A percentile compares a stretch with the other conserved stretches of the same genome.
These are phyloP conservation scores for Cliona cf. orientalis DNA, from an alignment of 37 sponge, comb jelly and placozoan genomes.

Conservation along the genomic window DNA sequence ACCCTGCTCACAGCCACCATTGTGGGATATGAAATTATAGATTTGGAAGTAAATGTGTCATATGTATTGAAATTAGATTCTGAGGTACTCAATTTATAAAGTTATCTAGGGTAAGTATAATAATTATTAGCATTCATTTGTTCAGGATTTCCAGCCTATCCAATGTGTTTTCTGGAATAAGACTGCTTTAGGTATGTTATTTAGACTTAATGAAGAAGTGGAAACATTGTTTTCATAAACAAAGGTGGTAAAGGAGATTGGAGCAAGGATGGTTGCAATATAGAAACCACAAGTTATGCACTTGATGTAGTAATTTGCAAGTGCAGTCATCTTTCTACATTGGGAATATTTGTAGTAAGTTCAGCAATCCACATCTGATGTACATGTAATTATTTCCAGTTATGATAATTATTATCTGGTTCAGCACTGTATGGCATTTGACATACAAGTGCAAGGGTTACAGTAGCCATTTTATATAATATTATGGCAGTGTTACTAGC, in stretches of 20 bases:
- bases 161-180: background rate
- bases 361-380: too few relatives aligned
- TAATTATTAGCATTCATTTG: background rate
- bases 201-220: too few relatives aligned
- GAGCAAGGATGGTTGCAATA: constrained; percentile 13
- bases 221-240: too few relatives aligned
- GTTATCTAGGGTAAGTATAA: too few relatives aligned
- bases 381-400: too few relatives aligned
- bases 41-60: background rate
- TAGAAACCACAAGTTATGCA: too few relatives aligned
- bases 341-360: constrained; percentile 47
- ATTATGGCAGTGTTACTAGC: too few relatives aligned
- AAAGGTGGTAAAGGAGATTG: constrained; percentile 31
- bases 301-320: constrained; percentile 1
- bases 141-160: background rate
- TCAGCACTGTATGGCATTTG: too few relatives aligned
- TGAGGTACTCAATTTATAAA: background rate
- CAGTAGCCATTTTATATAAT: too few relatives aligned
- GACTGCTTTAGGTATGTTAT: background rate
- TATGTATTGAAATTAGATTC: background rate
- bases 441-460: too few relatives aligned
- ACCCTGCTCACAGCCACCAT: constrained; percentile 1
- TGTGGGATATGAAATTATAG: background rate
- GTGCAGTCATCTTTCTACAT: constrained; percentile 38
- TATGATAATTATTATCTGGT: too few relatives aligned